These are phyloP conservation scores for Sebastes itinus DNA, from an alignment of 2,797 vertebrate genomes.

Conservation along the genomic window DNA sequence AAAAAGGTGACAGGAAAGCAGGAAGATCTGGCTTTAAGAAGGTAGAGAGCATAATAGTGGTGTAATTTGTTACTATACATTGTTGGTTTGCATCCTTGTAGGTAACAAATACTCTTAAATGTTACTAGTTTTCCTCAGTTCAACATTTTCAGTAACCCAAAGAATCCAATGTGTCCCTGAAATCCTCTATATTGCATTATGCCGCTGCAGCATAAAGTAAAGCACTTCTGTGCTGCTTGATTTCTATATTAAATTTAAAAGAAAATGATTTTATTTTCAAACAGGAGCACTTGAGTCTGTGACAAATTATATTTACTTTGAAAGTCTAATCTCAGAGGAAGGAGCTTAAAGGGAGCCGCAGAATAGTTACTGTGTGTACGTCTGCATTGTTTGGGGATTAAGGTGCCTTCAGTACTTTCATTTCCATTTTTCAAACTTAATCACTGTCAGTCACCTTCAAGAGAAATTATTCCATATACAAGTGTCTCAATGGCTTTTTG, in stretches of 20 bases:
- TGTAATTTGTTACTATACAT: not conserved
- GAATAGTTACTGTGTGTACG: not conserved
- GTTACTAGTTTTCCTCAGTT: not conserved
- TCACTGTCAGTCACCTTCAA: conserved; percentile 8
- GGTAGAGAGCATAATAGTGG: not conserved
- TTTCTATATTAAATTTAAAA: not conserved
- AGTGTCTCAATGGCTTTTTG: not conserved
- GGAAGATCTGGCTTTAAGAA: not conserved
- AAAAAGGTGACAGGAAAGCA: not conserved
- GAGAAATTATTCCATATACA: conserved; percentile 9
- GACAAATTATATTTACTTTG: conserved; percentile 21
- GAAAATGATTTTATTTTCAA: conserved; percentile 13
- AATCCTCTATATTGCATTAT: not conserved
- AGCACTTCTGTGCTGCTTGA: not conserved
- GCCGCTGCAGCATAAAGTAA: conserved; percentile 1
- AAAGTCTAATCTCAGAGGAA: conserved; percentile 14
- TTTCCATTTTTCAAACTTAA: conserved; percentile 9
- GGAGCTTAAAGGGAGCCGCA: conserved; percentile 10
- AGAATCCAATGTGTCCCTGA: not conserved
- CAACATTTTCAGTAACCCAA: not conserved
- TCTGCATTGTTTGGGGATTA: conserved; percentile 13
- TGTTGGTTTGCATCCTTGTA: not conserved
- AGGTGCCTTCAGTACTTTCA: conserved; percentile 3
- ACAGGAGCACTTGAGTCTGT: not conserved
- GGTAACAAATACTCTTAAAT: not conserved